Base-by-base conservation (phyloP, 2,888 invertebrate species). In the Melinaea menophilus region DNA sequence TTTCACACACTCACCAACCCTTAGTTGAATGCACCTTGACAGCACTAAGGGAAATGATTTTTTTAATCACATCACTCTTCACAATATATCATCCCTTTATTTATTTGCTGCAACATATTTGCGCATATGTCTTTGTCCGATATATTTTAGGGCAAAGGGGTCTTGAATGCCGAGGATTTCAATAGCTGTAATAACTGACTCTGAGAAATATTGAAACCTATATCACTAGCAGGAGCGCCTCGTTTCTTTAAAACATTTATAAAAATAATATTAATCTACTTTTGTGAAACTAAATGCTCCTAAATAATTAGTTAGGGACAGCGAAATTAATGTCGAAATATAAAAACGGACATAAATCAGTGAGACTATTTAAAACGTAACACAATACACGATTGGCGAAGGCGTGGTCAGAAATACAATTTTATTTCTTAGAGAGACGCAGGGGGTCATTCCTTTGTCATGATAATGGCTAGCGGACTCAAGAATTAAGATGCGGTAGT, bases 11-110 rank as follows among this genome's bases (percentile, higher is more conserved):
- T 48, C 56, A 34, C 58, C 82, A 73, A 62, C 86, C 69, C 83
- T 86, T 77, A 5, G 9, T 77, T 77, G 76, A 84, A 86, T 88
- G 86, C 90, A 90, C 89, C 90, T 90, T 90, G 90, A 85, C 84
- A 83, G 80, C 77, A 78, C 80, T 79, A 88, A 85, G 84, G 89
- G 87, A 88, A 86, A 86, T 86, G 75, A 79, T 85, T 88, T 89
- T 84, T 90, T 87, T 82, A 84, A 88, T 86, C 86, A 86, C 86
- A 80, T 85, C 85, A 79, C 75, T 77, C 81, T 83, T 84, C 79
- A 88, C 87, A 86, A 89, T 89, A 86, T 84, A 87, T 88, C 89
- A 88, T 90, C 88, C 89, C 86, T 88, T 88, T 88, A 89, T 90
- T 88, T 85, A 88, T 78, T 82, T 77, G 72, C 75, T 76, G 80